These are phyloP conservation scores for Oeneis ivallda DNA, from an alignment of 2,888 invertebrate species.

Conservation along the genomic window DNA sequence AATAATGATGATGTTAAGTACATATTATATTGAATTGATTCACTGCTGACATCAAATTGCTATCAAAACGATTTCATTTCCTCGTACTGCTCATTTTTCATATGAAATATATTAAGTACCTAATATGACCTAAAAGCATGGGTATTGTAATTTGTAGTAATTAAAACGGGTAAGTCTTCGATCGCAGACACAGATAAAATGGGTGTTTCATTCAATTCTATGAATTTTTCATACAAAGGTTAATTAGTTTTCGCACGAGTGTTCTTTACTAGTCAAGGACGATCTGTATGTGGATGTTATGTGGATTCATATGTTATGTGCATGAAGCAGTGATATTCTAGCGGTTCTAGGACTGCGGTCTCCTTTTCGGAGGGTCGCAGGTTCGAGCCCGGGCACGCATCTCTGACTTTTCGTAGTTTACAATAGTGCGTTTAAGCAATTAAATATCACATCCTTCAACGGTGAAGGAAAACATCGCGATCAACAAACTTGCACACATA, in stretches of 20 bases:
- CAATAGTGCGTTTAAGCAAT: no score
- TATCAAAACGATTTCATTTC: conserved; percentile 4
- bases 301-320: not conserved
- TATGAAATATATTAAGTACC: conserved; percentile 26
- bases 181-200: conserved; percentile 64
- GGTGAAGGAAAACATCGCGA: no score
- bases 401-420: no score
- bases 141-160: conserved; percentile 35
- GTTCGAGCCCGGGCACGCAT: no score
- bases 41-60: not conserved
- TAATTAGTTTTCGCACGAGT: conserved; percentile 10
- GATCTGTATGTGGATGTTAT: not conserved
- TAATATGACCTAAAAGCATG: conserved; percentile 46
- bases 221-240: conserved; percentile 52
- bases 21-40: not conserved
- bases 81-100: not conserved
- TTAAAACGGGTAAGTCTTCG: conserved; percentile 51
- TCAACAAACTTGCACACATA: no score
- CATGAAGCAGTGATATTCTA: no score
- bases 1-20: no score
- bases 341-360: no score
- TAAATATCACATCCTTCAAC: no score
- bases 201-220: conserved; percentile 48
- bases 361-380: no score
- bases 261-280: not conserved